Base-by-base conservation (phyloP, 2,888 invertebrate genomes). In the Anoplius nigerrimus region DNA sequence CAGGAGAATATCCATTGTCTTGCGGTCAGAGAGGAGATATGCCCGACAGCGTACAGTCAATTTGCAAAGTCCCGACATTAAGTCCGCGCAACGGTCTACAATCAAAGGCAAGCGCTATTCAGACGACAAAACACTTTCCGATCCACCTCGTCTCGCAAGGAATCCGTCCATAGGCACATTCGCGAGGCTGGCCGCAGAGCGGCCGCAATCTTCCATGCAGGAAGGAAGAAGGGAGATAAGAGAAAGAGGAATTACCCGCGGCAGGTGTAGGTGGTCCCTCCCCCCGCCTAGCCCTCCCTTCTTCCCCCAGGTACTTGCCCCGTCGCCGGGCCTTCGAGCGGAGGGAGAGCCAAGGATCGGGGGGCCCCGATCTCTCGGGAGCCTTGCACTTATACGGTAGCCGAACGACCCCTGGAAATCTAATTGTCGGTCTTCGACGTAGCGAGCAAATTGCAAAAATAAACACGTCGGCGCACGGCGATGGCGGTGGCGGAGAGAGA, bases 261-360 rank as follows among this genome's bases (percentile, higher is more conserved):
- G 84, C 87, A 87, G 87, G 86, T 87, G 88, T 87, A 87, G 87
- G 88, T 87, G 87, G 88, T 86, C 85, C 77, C 72, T 48, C 34
- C 34, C 34, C 34, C 11, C 34, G 11, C 11, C 34, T n/a, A n/a
- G n/a, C n/a, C 8, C 34, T 6, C 24, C 24, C 24, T 6, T 24
- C 24, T 6, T 2, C 34, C 34, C 11, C 34, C 45, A 56, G 62
- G 55, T 67, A 62, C 76, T 73, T 67, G 70, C 69, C 66, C 34
- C 57, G 56, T 24, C 58, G 69, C 75, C 59, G 68, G 63, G 22
- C 63, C 74, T 69, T 72, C 75, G 55, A 20, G 16, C 48, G n/a
- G n/a, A 42, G 24, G 57, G 71, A 72, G 51, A 63, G 62, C 55
- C 2, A 46, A 46, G 71, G 71, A 74, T 70, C 42, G 21, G 66